Conservation (phyloP, 2,113 vertebrate species). For the Pan paniscus region DNA sequence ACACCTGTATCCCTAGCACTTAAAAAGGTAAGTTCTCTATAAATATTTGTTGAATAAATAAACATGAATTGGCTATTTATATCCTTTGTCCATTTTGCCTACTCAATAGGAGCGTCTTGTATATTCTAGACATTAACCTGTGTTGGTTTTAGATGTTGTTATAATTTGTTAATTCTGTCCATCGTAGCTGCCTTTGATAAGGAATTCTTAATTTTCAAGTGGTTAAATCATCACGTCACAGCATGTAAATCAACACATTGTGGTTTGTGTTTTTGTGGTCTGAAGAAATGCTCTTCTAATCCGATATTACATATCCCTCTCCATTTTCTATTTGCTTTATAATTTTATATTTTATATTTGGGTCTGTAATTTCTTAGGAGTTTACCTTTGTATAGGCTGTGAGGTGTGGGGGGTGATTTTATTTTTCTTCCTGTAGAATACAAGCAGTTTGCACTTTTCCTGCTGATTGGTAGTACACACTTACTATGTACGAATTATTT, state of each 20-base stretch:
- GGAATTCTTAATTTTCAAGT: background rate
- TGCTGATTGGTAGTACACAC: background rate
- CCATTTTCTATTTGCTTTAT: background rate
- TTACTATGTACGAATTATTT: background rate
- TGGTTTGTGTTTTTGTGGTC: background rate
- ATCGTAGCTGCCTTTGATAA: background rate
- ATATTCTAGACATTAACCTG: background rate
- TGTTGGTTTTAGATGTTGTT: background rate
- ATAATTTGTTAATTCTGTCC: background rate
- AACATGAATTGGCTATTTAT: background rate
- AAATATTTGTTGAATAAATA: background rate
- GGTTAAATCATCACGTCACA: background rate
- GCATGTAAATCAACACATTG: background rate
- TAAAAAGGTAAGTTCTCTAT: background rate
- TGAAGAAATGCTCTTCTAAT: constrained; percentile 1
- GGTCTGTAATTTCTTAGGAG: background rate
- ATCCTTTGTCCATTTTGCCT: background rate
- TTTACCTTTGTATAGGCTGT: background rate
- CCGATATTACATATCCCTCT: background rate
- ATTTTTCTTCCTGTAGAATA: background rate
- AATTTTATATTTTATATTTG: background rate
- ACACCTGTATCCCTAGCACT: background rate
- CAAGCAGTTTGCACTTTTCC: background rate
- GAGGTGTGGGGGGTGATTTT: background rate
- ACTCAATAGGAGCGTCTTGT: background rate